Conservation (phyloP, 2,113 vertebrate genomes). For the Dendropsophus ebraccatus region DNA sequence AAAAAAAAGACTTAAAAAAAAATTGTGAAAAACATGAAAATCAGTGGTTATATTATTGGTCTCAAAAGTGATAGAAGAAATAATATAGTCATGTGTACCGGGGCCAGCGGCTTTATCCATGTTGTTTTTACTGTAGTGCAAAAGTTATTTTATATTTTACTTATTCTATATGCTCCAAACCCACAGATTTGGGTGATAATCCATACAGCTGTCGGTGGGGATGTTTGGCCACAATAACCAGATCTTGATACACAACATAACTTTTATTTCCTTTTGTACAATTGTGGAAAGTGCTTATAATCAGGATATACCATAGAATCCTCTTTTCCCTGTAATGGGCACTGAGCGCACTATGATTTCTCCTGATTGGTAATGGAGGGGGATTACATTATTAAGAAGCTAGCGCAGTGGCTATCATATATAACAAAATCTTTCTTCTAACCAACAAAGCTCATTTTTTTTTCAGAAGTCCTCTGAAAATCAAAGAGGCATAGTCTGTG, state of each 20-base stretch:
- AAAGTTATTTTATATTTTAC: neutral
- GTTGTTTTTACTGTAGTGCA: constrained; percentile 20
- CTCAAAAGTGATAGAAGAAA: constrained; percentile 29
- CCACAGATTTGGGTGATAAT: constrained; percentile 44
- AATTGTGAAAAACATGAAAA: neutral
- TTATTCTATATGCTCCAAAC: constrained; percentile 21
- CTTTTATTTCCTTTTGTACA: neutral
- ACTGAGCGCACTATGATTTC: neutral
- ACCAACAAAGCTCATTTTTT: too few relatives aligned
- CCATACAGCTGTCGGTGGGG: neutral
- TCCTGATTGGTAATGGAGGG: neutral
- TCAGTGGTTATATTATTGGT: constrained; percentile 33
- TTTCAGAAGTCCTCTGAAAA: neutral
- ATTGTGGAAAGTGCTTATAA: neutral
- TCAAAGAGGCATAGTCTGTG: neutral
- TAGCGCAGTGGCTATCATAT: neutral
- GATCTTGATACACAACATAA: constrained; percentile 9
- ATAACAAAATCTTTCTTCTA: neutral
- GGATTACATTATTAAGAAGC: neutral
- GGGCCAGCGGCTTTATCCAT: constrained; percentile 32
- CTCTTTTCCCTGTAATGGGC: neutral
- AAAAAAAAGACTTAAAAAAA: neutral
- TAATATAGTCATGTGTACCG: constrained; percentile 11
- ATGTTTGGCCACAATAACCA: constrained; percentile 19
- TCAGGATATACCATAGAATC: neutral